phyloP scores from a whole-genome alignment of 2,113 vertebrate species.

The Rhynchomys soricoides region DNA sequence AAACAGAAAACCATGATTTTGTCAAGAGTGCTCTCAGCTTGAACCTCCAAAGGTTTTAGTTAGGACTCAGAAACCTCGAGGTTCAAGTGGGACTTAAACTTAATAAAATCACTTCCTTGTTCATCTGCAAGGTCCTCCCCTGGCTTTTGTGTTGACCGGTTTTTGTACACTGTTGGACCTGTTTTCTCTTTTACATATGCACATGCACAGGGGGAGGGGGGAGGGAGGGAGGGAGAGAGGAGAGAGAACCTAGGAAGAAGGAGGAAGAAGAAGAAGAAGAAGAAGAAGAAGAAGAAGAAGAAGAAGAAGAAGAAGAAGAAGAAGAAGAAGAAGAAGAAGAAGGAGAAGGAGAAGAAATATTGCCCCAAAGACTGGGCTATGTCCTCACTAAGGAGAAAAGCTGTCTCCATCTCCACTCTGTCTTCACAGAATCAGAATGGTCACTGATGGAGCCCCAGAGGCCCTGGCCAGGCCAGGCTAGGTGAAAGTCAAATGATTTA shows the following conservation, averaged over 20 bases:
- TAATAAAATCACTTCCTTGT: slow-evolving; percentile 73
- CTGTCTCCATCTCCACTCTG: background rate
- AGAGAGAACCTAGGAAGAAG: too few relatives aligned
- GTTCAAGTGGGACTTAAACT: slow-evolving; percentile 81
- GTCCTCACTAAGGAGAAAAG: background rate
- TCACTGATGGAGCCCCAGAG: background rate
- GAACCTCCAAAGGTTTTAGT: slow-evolving; percentile 82
- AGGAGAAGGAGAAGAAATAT: slow-evolving; percentile 20
- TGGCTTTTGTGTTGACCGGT: slow-evolving; percentile 56
- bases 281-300: too few relatives aligned
- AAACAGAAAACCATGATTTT: slow-evolving; percentile 81
- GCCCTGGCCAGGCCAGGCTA: background rate
- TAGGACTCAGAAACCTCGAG: slow-evolving; percentile 74
- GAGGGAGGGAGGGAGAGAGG: rapidly evolving
- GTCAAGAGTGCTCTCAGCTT: slow-evolving; percentile 80
- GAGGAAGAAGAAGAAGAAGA: background rate
- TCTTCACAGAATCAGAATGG: background rate
- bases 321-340: background rate
- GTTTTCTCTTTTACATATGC: background rate
- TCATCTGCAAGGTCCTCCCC: slow-evolving; percentile 46
- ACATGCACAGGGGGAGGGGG: background rate
- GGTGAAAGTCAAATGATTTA: slow-evolving; percentile 66
- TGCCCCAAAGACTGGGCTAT: background rate
- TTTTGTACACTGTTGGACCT: slow-evolving; percentile 34
- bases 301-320: background rate